These are phyloP conservation scores for Chironomus riparius DNA, from an alignment of 2,888 invertebrate species.

Conservation along the genomic window DNA sequence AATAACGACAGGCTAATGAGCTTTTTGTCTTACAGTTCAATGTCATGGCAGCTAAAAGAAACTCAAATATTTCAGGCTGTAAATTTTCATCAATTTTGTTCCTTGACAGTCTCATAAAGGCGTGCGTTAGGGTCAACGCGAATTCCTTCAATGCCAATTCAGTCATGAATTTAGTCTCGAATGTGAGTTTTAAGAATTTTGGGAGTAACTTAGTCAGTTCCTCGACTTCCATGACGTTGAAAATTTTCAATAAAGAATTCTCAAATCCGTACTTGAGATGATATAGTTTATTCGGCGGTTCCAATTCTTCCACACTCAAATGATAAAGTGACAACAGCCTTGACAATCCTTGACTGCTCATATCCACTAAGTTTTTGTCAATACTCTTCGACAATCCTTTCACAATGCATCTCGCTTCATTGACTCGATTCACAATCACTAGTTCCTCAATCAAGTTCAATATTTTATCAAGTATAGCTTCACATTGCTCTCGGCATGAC, in stretches of 20 bases:
- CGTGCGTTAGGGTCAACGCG: conserved; percentile 47
- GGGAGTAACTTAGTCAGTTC: conserved; percentile 45
- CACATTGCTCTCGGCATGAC: conserved; percentile 32
- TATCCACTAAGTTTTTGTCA: conserved; percentile 44
- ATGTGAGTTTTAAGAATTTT: conserved; percentile 47
- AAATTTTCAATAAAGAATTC: conserved; percentile 47
- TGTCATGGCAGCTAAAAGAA: conserved; percentile 45
- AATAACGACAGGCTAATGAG: conserved; percentile 47
- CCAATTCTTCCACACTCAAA: conserved; percentile 37
- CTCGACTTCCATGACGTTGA: conserved; percentile 44
- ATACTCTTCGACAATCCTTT: conserved; percentile 46
- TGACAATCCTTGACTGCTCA: conserved; percentile 41
- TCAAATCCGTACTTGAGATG: conserved; percentile 47
- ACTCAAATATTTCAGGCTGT: conserved; percentile 44
- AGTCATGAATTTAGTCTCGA: conserved; percentile 38
- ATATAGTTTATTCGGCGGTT: conserved; percentile 34
- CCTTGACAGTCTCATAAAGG: conserved; percentile 43
- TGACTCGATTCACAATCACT: conserved; percentile 33
- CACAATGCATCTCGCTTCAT: conserved; percentile 43
- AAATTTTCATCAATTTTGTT: conserved; percentile 42
- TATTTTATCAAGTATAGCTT: conserved; percentile 32
- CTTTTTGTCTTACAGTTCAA: conserved; percentile 44
- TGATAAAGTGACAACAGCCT: conserved; percentile 46
- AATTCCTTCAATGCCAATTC: conserved; percentile 46
- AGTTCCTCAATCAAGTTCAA: conserved; percentile 30